phyloP scores from a whole-genome alignment of 2,888 invertebrate species.

The Enchytraeus crypticus region DNA sequence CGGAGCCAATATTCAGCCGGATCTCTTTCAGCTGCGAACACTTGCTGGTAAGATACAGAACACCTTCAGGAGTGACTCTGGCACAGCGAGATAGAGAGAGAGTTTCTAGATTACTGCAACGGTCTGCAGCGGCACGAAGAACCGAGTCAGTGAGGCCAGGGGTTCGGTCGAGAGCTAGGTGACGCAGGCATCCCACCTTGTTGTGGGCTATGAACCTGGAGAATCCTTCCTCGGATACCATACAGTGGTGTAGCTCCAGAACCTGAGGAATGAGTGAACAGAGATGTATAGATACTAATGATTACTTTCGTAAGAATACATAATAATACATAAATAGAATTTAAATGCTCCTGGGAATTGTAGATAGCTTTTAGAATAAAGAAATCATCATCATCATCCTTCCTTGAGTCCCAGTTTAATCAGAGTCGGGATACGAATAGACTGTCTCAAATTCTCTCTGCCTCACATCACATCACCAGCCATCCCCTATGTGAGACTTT shows the following conservation, averaged over 20 bases:
- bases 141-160: constrained; percentile 19
- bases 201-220: constrained; percentile 15
- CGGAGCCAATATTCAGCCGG: no score
- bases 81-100: constrained; percentile 12
- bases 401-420: no score
- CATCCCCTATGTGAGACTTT: no score
- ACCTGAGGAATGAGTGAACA: neutral
- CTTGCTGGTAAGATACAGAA: constrained; percentile 13
- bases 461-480: no score
- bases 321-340: no score
- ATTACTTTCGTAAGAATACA: no score
- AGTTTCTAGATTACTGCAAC: constrained; percentile 17
- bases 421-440: no score
- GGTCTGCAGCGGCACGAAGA: constrained; percentile 19
- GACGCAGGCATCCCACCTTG: constrained; percentile 1
- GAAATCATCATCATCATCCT: no score
- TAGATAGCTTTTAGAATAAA: no score
- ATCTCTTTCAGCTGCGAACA: constrained; percentile 8
- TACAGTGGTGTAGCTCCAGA: constrained; percentile 21
- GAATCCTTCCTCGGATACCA: constrained; percentile 20
- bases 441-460: no score
- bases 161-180: constrained; percentile 20
- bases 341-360: no score
- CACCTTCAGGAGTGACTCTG: constrained; percentile 15
- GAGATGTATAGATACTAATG: no score